These are phyloP conservation scores for Thaleichthys pacificus DNA, from an alignment of 2,797 vertebrate species.

Conservation along the genomic window DNA sequence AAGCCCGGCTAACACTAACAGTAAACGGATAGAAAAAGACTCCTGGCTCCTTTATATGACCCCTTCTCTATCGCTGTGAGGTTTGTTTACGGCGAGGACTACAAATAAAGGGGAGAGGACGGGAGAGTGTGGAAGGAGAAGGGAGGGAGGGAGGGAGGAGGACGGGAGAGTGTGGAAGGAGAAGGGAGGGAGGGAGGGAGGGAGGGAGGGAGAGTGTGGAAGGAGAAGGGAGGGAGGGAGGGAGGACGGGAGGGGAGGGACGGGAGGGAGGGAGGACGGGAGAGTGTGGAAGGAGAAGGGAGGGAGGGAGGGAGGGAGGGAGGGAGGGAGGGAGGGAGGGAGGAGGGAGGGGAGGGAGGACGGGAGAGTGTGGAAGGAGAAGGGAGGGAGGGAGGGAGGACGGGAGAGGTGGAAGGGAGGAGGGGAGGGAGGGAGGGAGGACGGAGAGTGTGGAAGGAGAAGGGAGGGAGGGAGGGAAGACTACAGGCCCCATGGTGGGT, in stretches of 20 bases:
- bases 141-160: too few species aligned
- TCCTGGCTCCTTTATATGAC: slow-evolving; percentile 69
- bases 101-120: slow-evolving; percentile 5
- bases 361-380: not conserved
- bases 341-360: too few species aligned
- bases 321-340: not conserved
- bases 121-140: not conserved
- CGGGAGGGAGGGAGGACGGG: not conserved
- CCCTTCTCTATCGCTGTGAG: slow-evolving; percentile 60
- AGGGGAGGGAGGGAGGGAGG: too few species aligned
- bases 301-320: too few species aligned
- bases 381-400: too few species aligned
- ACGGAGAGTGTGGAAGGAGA: not conserved
- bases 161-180: not conserved
- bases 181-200: not conserved
- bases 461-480: not conserved
- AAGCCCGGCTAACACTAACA: slow-evolving; percentile 75
- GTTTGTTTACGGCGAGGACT: slow-evolving; percentile 52
- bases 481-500: slow-evolving; percentile 2
- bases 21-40: slow-evolving; percentile 75
- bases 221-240: not conserved
- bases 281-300: too few species aligned
- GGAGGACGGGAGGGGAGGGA: not conserved
- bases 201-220: not conserved
- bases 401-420: too few species aligned